phyloP scores from a whole-genome alignment of 1,140 invertebrate genomes.

The Zelostemma sp. region DNA sequence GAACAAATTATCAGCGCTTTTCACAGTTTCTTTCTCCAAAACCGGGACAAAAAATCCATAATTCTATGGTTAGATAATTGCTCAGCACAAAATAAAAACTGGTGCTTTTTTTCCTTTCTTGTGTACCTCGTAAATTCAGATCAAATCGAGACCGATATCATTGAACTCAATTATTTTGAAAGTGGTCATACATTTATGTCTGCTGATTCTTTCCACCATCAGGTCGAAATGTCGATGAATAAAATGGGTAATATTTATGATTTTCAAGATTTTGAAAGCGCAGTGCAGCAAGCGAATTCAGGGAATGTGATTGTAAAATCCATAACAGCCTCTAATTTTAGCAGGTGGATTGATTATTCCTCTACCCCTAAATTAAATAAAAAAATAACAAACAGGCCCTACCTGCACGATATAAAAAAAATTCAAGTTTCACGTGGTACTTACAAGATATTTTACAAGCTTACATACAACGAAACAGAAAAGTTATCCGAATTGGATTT shows the following conservation, averaged over 20 bases:
- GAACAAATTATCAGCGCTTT: conserved; percentile 40
- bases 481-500: conserved; percentile 11
- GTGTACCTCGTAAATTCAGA: conserved; percentile 34
- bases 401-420: too few relatives aligned
- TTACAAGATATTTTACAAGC: conserved; percentile 7
- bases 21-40: conserved; percentile 19
- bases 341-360: conserved; percentile 27
- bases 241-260: conserved; percentile 46
- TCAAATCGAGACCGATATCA: conserved; percentile 23
- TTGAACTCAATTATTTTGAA: conserved; percentile 49
- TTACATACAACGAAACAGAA: conserved; percentile 7
- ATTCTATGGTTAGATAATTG: conserved; percentile 42
- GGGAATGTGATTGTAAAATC: conserved; percentile 6
- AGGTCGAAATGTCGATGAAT: conserved; percentile 46
- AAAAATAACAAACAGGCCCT: too few relatives aligned
- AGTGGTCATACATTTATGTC: conserved; percentile 51
- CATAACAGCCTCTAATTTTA: too few relatives aligned
- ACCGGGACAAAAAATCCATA: conserved; percentile 24
- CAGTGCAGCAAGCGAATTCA: conserved; percentile 14
- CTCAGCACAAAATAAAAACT: conserved; percentile 54
- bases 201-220: conserved; percentile 50
- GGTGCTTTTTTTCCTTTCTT: conserved; percentile 42
- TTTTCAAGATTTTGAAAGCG: conserved; percentile 51
- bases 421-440: conserved; percentile 28
- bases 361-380: conserved; percentile 48